A percentile compares a stretch with the other conserved stretches of the same genome.
These are phyloP conservation scores for Drosophila ohnishii DNA, from an alignment of 1,140 invertebrate genomes.

Conservation along the genomic window DNA sequence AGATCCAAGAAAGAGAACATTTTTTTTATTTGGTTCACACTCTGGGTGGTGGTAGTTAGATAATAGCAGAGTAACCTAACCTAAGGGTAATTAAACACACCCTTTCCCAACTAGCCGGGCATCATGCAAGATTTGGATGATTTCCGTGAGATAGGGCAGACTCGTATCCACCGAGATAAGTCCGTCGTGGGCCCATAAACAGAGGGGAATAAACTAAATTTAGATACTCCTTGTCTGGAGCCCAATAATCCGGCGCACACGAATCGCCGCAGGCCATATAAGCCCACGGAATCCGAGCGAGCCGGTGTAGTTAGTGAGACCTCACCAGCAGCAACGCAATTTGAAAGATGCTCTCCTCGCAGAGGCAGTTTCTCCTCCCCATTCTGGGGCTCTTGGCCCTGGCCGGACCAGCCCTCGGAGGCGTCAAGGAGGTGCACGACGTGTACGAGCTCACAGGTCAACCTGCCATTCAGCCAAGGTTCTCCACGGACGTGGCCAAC, in stretches of 20 bases:
- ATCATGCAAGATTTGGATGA: constrained; percentile 20
- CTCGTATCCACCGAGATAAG: constrained; percentile 11
- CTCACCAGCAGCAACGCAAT: constrained; percentile 21
- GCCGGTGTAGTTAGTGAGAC: constrained; percentile 21
- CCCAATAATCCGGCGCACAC: constrained; percentile 18
- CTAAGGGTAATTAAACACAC: background rate
- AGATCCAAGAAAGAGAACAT: background rate
- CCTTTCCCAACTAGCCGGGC: background rate
- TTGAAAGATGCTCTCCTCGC: constrained; percentile 22
- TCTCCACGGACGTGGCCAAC: constrained; percentile 43
- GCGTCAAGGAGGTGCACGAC: constrained; percentile 35
- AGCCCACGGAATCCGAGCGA: background rate
- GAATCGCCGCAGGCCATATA: constrained; percentile 21
- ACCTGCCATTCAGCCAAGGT: background rate
- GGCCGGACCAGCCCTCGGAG: constrained; percentile 12
- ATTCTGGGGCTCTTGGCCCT: constrained; percentile 22
- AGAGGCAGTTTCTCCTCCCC: constrained; percentile 21
- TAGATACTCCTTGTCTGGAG: constrained; percentile 22
- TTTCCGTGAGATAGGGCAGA: constrained; percentile 5
- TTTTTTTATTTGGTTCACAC: background rate
- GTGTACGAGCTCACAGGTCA: constrained; percentile 24
- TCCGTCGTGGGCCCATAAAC: constrained; percentile 21
- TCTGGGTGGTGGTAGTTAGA: background rate
- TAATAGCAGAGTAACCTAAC: background rate
- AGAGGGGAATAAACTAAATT: constrained; percentile 17